These are phyloP conservation scores for Samia ricini DNA, from an alignment of 1,140 invertebrate species.

Conservation along the genomic window DNA sequence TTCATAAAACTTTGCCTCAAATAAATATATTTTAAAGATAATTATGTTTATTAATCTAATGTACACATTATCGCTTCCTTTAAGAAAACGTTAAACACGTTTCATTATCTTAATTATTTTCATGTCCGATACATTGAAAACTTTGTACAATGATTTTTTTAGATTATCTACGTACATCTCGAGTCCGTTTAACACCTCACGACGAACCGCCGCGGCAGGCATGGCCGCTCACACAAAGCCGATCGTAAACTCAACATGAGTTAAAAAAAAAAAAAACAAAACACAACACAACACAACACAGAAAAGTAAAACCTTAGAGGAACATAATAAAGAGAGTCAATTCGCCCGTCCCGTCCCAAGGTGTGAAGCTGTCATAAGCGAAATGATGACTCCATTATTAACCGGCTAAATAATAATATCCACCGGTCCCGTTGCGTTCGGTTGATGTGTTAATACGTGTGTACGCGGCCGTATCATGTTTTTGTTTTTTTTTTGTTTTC, in stretches of 20 bases:
- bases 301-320: slow-evolving; percentile 22
- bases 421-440: slow-evolving; percentile 29
- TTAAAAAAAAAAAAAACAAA: slow-evolving; percentile 43
- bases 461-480: slow-evolving; percentile 23
- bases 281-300: slow-evolving; percentile 39
- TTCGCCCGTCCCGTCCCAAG: slow-evolving; percentile 49
- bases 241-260: slow-evolving; percentile 49
- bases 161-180: slow-evolving; percentile 46
- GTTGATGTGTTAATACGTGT: slow-evolving; percentile 46
- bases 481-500: slow-evolving; percentile 12
- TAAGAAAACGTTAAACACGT: slow-evolving; percentile 25
- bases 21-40: slow-evolving; percentile 2
- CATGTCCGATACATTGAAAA: slow-evolving; percentile 53
- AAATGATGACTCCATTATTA: slow-evolving; percentile 73
- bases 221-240: slow-evolving; percentile 48
- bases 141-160: slow-evolving; percentile 37
- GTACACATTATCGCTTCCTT: background rate
- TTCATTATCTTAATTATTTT: slow-evolving; percentile 51
- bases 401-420: slow-evolving; percentile 51
- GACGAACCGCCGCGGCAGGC: slow-evolving; percentile 20
- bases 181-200: slow-evolving; percentile 55
- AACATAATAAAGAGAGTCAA: slow-evolving; percentile 61
- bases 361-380: slow-evolving; percentile 69
- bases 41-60: background rate
- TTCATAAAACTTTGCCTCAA: too few species aligned